A percentile compares a stretch with the other conserved stretches of the same genome.
These are phyloP conservation scores for Alexandromys fortis DNA, from an alignment of 2,113 vertebrate genomes.

Conservation along the genomic window DNA sequence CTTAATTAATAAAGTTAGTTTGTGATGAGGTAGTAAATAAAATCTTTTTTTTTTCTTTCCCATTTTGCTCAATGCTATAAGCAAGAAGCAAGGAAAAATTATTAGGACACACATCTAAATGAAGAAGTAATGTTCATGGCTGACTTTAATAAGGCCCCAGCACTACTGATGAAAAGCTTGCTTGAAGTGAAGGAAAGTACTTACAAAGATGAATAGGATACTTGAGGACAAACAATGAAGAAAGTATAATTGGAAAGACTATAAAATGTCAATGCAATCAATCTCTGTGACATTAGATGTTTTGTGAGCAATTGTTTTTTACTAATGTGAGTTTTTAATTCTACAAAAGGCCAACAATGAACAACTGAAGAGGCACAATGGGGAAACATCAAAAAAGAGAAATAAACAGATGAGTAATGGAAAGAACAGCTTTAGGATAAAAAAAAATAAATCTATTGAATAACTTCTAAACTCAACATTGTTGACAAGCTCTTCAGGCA, in stretches of 20 bases:
- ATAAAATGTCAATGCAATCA: constrained; percentile 76
- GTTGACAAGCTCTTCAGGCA: constrained; percentile 56
- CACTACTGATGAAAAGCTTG: constrained; percentile 50
- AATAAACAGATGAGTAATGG: constrained; percentile 54
- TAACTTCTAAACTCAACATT: neutral
- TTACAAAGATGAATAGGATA: constrained; percentile 73
- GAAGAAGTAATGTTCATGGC: constrained; percentile 24
- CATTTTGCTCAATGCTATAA: constrained; percentile 48
- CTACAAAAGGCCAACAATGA: constrained; percentile 35
- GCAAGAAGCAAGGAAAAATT: neutral
- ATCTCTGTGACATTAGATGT: constrained; percentile 67
- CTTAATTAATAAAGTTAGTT: neutral
- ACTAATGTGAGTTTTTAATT: constrained; percentile 64
- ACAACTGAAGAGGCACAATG: constrained; percentile 14
- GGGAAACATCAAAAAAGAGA: constrained; percentile 19
- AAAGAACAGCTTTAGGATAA: constrained; percentile 24
- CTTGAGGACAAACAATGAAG: constrained; percentile 67
- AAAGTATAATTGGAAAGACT: constrained; percentile 74
- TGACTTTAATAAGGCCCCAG: constrained; percentile 65
- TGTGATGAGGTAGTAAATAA: constrained; percentile 49
- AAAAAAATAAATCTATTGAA: constrained; percentile 62
- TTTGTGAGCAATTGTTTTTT: constrained; percentile 49
- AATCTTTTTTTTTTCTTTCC: neutral
- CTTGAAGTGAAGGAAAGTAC: constrained; percentile 58
- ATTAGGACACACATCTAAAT: constrained; percentile 41